Evolutionary conservation across 2,113 vertebrate genomes (phyloP), one percentile per base, ranked within the genome.

Genomic region (Lepus timidus): DNA sequence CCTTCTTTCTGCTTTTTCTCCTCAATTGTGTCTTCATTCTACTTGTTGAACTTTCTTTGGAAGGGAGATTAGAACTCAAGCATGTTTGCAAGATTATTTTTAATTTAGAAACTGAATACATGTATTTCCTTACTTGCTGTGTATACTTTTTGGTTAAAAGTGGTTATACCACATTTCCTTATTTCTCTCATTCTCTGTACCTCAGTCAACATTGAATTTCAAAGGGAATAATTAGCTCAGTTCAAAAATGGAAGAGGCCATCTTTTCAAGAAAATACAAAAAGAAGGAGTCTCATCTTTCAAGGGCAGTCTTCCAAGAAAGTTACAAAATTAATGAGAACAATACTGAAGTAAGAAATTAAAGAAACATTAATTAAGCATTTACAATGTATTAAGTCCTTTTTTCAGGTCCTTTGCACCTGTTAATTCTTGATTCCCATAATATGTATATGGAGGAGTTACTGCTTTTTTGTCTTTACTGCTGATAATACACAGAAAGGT

Each of bases 251-350:
- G 51, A 91, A 89, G 4, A 82, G 9, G 0, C n/a, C 80, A 67
- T 14, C 74, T 74, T 16, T 12, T 78, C 73, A 87, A 82, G 51
- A 67, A 95, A 87, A 93, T 25, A 4, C 2, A 33, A 62, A 44
- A 95, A 67, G 36, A 64, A 33, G 29, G 20, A 19, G 22, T 51
- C 9, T 79, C 10, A 55, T 27, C 39, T 79, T 91, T 91, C 70
- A 86, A 84, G 89, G 39, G 9, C 12, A 39, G 27, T 85, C 78
- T 81, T 81, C 68, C 31, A 95, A 92, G 61, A 85, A 74, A 79
- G 25, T 84, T 71, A 13, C 20, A 61, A 76, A 70, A 31, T 36
- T 86, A 84, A 91, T 58, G 65, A 36, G 9, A 76, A 9, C 0
- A 71, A 68, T 52, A 55, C 14, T 68, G 11, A 76, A 88, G 29